phyloP scores from a whole-genome alignment of 2,113 vertebrate species.

The Lanius collurio region DNA sequence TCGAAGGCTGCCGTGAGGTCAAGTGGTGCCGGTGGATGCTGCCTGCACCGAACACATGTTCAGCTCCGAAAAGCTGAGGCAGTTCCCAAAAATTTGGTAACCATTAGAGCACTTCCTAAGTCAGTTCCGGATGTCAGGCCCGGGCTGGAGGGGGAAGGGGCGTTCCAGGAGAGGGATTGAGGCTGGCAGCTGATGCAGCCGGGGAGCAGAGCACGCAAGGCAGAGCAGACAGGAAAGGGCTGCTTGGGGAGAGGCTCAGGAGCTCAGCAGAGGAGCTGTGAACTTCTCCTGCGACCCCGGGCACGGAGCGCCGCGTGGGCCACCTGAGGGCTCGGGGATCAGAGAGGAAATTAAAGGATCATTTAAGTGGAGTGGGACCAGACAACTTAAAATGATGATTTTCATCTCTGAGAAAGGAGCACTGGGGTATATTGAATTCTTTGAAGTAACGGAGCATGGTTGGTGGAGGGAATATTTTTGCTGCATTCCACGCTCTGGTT shows the following conservation, averaged over 20 bases:
- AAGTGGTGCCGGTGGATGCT: slow-evolving; percentile 93
- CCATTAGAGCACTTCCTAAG: slow-evolving; percentile 96
- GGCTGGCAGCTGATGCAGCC: slow-evolving; percentile 76
- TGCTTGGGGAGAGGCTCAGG: slow-evolving; percentile 87
- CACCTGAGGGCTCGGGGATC: slow-evolving; percentile 82
- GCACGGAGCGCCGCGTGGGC: slow-evolving; percentile 60
- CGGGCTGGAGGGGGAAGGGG: slow-evolving; percentile 73
- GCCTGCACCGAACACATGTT: slow-evolving; percentile 91
- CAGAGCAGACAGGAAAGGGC: slow-evolving; percentile 83
- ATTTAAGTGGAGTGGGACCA: slow-evolving; percentile 81
- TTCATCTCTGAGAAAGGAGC: slow-evolving; percentile 51
- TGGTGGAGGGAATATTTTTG: slow-evolving; percentile 37
- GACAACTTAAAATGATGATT: slow-evolving; percentile 42
- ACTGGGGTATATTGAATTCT: slow-evolving; percentile 66
- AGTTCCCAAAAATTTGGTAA: slow-evolving; percentile 95
- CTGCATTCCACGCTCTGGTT: slow-evolving; percentile 51
- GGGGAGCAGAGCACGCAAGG: slow-evolving; percentile 75
- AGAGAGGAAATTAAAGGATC: slow-evolving; percentile 96
- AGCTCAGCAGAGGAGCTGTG: slow-evolving; percentile 83
- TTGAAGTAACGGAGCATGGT: slow-evolving; percentile 51
- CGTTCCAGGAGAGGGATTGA: slow-evolving; percentile 71
- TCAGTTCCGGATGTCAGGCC: slow-evolving; percentile 91
- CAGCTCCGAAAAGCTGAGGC: slow-evolving; percentile 79
- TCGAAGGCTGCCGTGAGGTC: slow-evolving; percentile 85
- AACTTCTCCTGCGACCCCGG: slow-evolving; percentile 80